Base-by-base conservation (phyloP, 2,797 vertebrate genomes). In the Agapornis canus region DNA sequence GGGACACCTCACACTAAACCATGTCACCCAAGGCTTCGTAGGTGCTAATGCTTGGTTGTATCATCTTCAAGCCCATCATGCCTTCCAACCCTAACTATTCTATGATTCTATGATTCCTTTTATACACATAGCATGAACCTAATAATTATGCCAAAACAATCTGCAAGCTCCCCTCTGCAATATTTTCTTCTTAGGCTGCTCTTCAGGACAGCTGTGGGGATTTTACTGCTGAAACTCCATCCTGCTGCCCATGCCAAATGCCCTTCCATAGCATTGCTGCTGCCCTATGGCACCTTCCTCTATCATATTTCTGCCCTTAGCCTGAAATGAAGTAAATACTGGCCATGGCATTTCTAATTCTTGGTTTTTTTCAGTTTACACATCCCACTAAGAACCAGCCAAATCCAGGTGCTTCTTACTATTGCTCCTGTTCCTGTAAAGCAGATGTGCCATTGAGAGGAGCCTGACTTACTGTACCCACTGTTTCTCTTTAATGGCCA, bases 261-360 rank as follows among this genome's bases (percentile, higher is more conserved):
- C 29, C n/a, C 29, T 57, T 32, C 37, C 0, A 0, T 0, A 25
- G 70, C 0, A 0, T 4, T 61, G 39, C 40, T 66, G 69, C 70
- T 73, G 59, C n/a, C 29, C 47, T n/a, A 0, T 13, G 54, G n/a
- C 66, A 42, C 60, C 68, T 2, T 35, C 9, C 26, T 47, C 2
- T 10, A 15, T 14, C 26, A 3, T 26, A n/a, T 15, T 37, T 71
- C 29, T 83, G 51, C 31, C 43, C 54, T 57, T 54, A 63, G 48
- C 70, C 57, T 52, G 57, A 48, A 66, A 60, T 19, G 8, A 66
- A 76, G 40, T 21, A 26, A 25, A 27, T 47, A 47, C 7, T 5
- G 4, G 40, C 39, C 69, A 4, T 1, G 8, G 59, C 15, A 14
- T 63, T 94, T 40, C 35, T 84, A 29, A n/a, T 72, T 4, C 35